Base-by-base conservation (phyloP, 2,797 vertebrate species). In the Cuculus canorus region DNA sequence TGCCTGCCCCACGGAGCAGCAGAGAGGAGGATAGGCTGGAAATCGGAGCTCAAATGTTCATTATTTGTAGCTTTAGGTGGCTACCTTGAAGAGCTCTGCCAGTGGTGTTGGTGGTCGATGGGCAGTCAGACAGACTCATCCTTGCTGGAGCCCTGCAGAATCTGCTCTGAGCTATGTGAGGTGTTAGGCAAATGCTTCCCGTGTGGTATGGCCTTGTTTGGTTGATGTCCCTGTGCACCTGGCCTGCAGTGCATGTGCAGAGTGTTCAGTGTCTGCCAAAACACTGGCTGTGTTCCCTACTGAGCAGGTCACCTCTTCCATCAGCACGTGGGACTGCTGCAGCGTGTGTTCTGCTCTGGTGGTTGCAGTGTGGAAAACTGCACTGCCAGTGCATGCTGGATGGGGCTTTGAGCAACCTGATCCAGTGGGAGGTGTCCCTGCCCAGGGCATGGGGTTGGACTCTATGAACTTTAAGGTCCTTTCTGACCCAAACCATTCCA, bases 141-240 rank as follows among this genome's bases (percentile, higher is more conserved):
- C 39, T 39, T 39, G 39, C 39, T 39, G 39, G 39, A 39, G 39
- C 65, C 75, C 70, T 52, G 33, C 14, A 22, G 47, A 17, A 23
- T 57, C 41, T 50, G 37, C 45, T 66, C 25, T 4, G 12, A 50
- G 28, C 10, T n/a, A 7, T 1, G 6, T 21, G 52, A 75, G 37
- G 10, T 45, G 54, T 86, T 41, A 28, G 65, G 50, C 27, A 50
- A 27, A 30, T 13, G n/a, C 43, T 76, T 76, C 3, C 2, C 0
- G 2, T 1, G 4, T 56, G n/a, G 8, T 43, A 19, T 0, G 0
- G 21, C 32, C 27, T 50, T 64, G 27, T 52, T 73, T 1, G 11
- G 22, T 48, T 66, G 22, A 10, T 8, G 23, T 82, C 35, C 25
- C 32, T 19, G 23, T 14, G 35, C 24, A 18, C 15, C 13, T 41